Evolutionary conservation across 2,113 vertebrate species (phyloP), one percentile per base, ranked within the genome.

Genomic region (Dolichallabes microphthalmus): DNA sequence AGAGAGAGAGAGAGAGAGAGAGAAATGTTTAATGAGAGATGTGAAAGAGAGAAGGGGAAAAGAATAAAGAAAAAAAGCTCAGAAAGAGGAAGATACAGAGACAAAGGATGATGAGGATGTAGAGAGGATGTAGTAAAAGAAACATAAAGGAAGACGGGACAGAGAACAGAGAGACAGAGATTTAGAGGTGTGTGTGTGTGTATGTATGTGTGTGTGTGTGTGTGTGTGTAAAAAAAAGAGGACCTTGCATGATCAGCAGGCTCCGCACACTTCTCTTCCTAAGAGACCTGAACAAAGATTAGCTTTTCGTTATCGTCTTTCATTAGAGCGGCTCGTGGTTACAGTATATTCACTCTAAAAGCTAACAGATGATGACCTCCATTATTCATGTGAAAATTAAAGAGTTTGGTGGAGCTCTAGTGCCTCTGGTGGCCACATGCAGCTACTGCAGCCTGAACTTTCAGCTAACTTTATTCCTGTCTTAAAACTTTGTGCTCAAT

Each of bases 221-320:
- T 45, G 7, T 45, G 45, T 45, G 6, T 45, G 7, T 45, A 1
- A 7, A 45, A 45, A 45, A 77, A 85, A 85, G 39, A 30, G 22
- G 52, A 66, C 27, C 55, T 8, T 50, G 35, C 30, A 66, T 79
- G 80, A 86, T 85, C 75, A 76, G 66, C 45, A 83, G 63, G 82
- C 88, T 30, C 32, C 35, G 39, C 76, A 87, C 71, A 82, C 66
- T 52, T 57, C 71, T 55, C 60, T 45, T 71, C 50, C 45, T 20
- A 68, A 89, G 27, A 69, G 60, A 8, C 63, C 63, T 32, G 4
- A 69, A 87, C 80, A 86, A 61, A 87, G 61, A 80, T 17, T 15
- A 83, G 66, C 77, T 86, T 57, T 89, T 78, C 63, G 53, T 85
- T 82, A 45, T 61, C 64, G 30, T 86, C 60, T 89, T 73, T 89